Conservation (phyloP, 1,140 invertebrate species). For the Pomacea maculata region DNA sequence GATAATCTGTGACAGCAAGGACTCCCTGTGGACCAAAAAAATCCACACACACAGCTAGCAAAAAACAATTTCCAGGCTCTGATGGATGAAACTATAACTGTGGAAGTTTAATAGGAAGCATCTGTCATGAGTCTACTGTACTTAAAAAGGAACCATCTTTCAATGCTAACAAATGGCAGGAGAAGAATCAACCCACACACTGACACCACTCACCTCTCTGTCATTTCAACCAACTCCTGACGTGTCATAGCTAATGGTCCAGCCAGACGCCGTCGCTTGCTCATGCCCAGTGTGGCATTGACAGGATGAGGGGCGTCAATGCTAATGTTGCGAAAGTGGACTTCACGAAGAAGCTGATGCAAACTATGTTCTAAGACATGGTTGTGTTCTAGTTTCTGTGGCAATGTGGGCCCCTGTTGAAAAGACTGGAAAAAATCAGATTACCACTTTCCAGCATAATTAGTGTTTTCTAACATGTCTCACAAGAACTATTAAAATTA, state of each 20-base stretch:
- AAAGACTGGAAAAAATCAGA: too few species aligned
- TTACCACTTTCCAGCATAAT: background rate
- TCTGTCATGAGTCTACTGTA: too few species aligned
- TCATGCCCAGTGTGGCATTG: constrained; percentile 88
- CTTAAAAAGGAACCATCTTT: too few species aligned
- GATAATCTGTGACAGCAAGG: constrained; percentile 94
- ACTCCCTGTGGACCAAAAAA: constrained; percentile 68
- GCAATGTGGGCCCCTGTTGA: constrained; percentile 26
- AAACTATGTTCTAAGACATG: constrained; percentile 95
- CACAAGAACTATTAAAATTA: too few species aligned
- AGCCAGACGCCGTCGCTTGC: constrained; percentile 86
- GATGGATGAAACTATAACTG: too few species aligned
- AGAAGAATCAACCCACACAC: background rate
- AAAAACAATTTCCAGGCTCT: background rate
- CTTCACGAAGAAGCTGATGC: constrained; percentile 90
- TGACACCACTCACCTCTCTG: constrained; percentile 69
- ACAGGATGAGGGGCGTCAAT: constrained; percentile 94
- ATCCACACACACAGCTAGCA: background rate
- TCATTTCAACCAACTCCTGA: constrained; percentile 87
- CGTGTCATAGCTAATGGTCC: constrained; percentile 89
- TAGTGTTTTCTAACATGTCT: background rate
- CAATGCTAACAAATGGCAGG: too few species aligned
- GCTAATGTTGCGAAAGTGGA: constrained; percentile 91
- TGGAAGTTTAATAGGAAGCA: too few species aligned
- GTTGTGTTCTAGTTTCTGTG: constrained; percentile 82